Percentiles rank a stretch among this genome's conserved stretches.
Evolutionary conservation across 2,888 invertebrate genomes (phyloP).

Genomic region (Rotaria macrura): DNA sequence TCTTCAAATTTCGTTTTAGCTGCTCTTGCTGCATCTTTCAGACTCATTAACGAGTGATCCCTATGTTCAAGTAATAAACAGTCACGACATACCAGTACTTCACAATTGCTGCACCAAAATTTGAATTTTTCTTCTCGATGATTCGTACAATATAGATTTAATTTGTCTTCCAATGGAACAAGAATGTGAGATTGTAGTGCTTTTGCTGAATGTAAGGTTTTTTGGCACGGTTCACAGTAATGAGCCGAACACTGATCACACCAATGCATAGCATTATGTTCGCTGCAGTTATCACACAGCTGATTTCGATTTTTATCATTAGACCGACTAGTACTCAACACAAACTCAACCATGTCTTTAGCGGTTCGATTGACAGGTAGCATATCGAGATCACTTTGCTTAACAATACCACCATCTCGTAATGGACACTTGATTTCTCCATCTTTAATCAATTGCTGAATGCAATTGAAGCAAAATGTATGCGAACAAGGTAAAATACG

Average conservation of each 20-base stretch:
- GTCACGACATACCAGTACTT: background rate
- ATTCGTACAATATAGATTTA: background rate
- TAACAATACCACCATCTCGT: background rate
- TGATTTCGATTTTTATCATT: background rate
- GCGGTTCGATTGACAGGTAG: background rate
- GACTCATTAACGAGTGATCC: background rate
- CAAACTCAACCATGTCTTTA: background rate
- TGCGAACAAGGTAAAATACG: conserved; percentile 97
- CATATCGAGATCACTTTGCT: background rate
- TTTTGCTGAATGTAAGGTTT: background rate
- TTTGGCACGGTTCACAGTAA: background rate
- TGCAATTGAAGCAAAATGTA: conserved; percentile 71
- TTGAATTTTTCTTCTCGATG: background rate
- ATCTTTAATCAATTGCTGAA: background rate
- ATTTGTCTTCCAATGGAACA: background rate
- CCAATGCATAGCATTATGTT: background rate
- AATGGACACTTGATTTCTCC: background rate
- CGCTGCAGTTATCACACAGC: background rate
- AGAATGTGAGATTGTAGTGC: background rate
- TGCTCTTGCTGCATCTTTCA: background rate
- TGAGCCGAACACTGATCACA: background rate
- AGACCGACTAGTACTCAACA: background rate
- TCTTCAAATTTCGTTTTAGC: background rate
- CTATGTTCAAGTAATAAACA: background rate
- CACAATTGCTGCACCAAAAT: background rate